These are phyloP conservation scores for Lamprotornis superbus DNA, from an alignment of 2,113 vertebrate genomes.

Conservation along the genomic window DNA sequence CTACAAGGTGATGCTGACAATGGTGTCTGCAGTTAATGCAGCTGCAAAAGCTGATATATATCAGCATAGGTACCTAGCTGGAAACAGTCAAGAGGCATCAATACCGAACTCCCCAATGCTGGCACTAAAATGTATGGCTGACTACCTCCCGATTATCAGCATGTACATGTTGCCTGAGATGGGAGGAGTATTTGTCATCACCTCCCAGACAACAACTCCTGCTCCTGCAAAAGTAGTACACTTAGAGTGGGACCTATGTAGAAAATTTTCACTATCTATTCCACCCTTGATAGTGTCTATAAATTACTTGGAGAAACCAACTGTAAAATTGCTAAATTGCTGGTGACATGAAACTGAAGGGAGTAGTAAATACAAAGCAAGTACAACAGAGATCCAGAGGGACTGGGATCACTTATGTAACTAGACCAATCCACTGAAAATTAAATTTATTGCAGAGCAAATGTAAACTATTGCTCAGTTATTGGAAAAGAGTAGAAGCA, in stretches of 20 bases:
- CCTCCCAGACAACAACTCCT: not conserved
- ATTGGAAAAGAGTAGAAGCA: constrained; percentile 1
- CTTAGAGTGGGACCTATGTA: constrained; percentile 14
- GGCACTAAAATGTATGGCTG: not conserved
- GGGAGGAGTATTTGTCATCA: not conserved
- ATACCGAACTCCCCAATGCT: not conserved
- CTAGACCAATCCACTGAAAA: constrained; percentile 52
- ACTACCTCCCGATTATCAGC: not conserved
- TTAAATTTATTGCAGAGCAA: constrained; percentile 1
- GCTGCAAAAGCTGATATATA: not conserved
- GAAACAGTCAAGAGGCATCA: not conserved
- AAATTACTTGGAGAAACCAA: constrained; percentile 58
- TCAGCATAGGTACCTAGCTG: not conserved
- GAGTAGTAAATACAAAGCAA: constrained; percentile 70
- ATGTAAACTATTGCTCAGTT: constrained; percentile 21
- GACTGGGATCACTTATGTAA: constrained; percentile 66
- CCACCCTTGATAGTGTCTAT: constrained; percentile 43
- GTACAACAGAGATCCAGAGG: constrained; percentile 40
- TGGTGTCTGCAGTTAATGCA: not conserved
- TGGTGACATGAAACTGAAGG: constrained; percentile 58
- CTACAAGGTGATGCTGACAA: constrained; percentile 40
- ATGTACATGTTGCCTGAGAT: not conserved
- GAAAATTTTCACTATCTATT: constrained; percentile 40
- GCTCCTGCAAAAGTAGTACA: not conserved
- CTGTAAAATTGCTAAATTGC: constrained; percentile 55